These are phyloP conservation scores for Calyptommatus sinebrachiatus DNA, from an alignment of 2,113 vertebrate species.

Conservation along the genomic window DNA sequence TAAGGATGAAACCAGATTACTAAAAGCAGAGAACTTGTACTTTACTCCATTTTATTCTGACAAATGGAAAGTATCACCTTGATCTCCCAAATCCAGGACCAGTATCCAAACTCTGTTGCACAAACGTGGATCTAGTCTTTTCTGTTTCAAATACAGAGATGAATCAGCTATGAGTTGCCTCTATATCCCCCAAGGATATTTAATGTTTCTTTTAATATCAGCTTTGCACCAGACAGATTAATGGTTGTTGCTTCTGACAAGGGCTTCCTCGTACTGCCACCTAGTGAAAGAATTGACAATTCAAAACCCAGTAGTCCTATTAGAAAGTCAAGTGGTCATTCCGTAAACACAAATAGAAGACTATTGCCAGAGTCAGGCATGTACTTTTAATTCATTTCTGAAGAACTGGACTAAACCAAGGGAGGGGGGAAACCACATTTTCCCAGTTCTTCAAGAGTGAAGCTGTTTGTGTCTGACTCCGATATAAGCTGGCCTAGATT, in stretches of 20 bases:
- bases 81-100: too few relatives aligned
- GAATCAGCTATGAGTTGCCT: background rate
- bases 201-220: conserved; percentile 24
- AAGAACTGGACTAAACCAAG: too few relatives aligned
- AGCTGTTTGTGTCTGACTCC: background rate
- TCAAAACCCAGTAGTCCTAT: too few relatives aligned
- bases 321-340: too few relatives aligned
- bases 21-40: too few relatives aligned
- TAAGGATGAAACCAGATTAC: too few relatives aligned
- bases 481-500: too few relatives aligned
- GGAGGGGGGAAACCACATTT: background rate
- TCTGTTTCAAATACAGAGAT: background rate
- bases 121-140: background rate
- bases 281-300: conserved; percentile 54
- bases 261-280: conserved; percentile 63
- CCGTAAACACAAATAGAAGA: background rate
- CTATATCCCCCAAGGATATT: background rate
- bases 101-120: background rate
- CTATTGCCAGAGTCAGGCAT: too few relatives aligned
- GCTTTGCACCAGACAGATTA: conserved; percentile 38
- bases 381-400: too few relatives aligned
- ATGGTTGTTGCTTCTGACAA: conserved; percentile 29
- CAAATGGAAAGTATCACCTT: too few relatives aligned
- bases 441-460: background rate
- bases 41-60: too few relatives aligned